Base-by-base conservation (phyloP, 2,888 invertebrate genomes). In the Cataglyphis rosenhaueri region DNA sequence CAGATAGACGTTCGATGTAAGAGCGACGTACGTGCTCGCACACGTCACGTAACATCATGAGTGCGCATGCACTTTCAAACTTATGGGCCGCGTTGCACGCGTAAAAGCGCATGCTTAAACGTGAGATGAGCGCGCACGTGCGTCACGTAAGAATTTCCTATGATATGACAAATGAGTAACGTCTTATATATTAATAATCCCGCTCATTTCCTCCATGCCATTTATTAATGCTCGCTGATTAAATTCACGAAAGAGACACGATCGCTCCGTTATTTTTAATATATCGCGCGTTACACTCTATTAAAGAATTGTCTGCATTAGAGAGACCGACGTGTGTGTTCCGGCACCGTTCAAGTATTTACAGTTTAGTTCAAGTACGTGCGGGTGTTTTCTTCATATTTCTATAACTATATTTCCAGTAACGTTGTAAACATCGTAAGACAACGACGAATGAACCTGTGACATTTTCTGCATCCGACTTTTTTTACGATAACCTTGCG, bases 1-100 rank as follows among this genome's bases (percentile, higher is more conserved):
- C 87, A 85, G 70, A 86, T 86, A 86, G 84, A 86, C 44, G 86
- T 86, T 73, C 83, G 48, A 83, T 68, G 79, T 78, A 64, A 68
- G 38, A 55, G 35, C 66, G 81, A 78, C 65, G 74, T 64, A 59
- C 21, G 62, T 64, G 76, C 70, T 73, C 57, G 38, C 74, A 76
- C 59, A 55, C 81, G 82, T 86, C 83, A 81, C 55, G 73, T 68
- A 59, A 82, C 66, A 73, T 86, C 66, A 78, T 73, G 64, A 32
- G 68, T 73, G 61, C 73, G 74, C 29, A 81, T 81, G 64, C 57
- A 74, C 75, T 52, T 52, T 38, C 29, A 25, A 48, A 81, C 70
- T 83, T 57, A 57, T n/a, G 64, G 25, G 10, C 70, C n/a, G 52
- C 18, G 35, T 81, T 66, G 70, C 81, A 83, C 81, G 81, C 83